phyloP scores from a whole-genome alignment of 1,140 invertebrate species.

The Anthonomus grandis region DNA sequence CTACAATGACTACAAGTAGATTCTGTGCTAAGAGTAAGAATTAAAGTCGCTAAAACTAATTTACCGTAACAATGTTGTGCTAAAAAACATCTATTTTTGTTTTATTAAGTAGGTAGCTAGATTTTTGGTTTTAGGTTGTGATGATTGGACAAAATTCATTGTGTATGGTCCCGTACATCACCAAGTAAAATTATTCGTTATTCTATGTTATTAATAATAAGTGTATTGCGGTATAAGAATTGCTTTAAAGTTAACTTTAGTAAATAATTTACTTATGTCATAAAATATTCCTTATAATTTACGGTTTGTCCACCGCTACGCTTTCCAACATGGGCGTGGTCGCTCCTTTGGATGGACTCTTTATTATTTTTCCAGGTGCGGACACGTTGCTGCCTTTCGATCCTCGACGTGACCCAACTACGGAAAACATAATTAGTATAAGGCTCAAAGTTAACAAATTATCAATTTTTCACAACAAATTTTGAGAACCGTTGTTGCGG shows the following conservation, averaged over 20 bases:
- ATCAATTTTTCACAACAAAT: background rate
- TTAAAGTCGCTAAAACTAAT: constrained; percentile 3
- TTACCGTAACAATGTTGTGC: too few species aligned
- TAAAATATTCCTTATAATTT: constrained; percentile 23
- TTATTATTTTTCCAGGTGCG: constrained; percentile 56
- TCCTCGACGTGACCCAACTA: constrained; percentile 63
- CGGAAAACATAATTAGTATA: background rate
- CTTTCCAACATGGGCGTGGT: constrained; percentile 54
- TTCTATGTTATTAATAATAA: background rate
- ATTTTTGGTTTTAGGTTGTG: constrained; percentile 31
- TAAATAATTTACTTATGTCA: background rate
- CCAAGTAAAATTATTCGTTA: too few species aligned
- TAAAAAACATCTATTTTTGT: background rate
- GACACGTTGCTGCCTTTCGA: constrained; percentile 66
- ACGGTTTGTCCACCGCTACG: constrained; percentile 54
- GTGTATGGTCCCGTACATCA: constrained; percentile 46
- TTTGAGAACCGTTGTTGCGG: too few species aligned
- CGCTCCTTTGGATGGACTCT: constrained; percentile 50
- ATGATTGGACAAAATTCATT: constrained; percentile 42
- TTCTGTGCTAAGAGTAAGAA: constrained; percentile 23
- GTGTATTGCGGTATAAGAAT: background rate
- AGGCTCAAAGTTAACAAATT: background rate
- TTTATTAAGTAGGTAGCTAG: background rate
- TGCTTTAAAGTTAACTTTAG: background rate
- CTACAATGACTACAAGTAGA: background rate